phyloP scores from a whole-genome alignment of 2,113 vertebrate genomes.

The Oncorhynchus tshawytscha region DNA sequence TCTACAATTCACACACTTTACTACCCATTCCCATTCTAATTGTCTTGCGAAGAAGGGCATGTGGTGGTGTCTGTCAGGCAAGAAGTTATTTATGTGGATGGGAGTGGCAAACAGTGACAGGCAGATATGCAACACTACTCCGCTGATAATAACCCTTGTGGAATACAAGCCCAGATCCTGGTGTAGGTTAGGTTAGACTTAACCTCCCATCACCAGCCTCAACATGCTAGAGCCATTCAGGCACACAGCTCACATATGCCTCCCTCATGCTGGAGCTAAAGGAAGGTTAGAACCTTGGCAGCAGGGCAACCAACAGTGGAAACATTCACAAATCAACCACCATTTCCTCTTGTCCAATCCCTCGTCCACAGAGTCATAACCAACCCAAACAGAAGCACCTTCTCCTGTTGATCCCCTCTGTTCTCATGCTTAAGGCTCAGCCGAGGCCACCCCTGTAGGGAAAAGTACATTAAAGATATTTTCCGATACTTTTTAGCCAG shows the following conservation, averaged over 20 bases:
- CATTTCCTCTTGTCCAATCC: conserved; percentile 1
- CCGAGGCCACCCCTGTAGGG: neutral
- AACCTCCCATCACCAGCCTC: neutral
- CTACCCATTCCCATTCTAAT: no score
- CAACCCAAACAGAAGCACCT: neutral
- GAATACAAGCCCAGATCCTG: neutral
- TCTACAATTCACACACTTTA: no score
- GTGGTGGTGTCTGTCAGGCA: conserved; percentile 27
- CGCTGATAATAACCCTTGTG: neutral
- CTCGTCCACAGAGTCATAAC: neutral
- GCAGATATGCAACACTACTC: neutral
- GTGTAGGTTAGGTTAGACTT: neutral
- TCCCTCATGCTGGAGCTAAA: neutral
- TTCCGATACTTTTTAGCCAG: no score
- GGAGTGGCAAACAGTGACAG: conserved; percentile 2
- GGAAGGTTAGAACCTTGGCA: neutral
- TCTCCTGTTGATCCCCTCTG: neutral
- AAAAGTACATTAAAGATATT: no score
- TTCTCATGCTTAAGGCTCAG: neutral
- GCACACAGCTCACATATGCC: neutral
- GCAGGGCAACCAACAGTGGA: neutral
- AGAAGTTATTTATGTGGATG: conserved; percentile 56
- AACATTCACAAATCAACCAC: conserved; percentile 3
- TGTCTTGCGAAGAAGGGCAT: no score
- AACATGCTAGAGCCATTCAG: neutral